These are phyloP conservation scores for Criorhina ranunculi DNA, from an alignment of 2,888 invertebrate species.

Conservation along the genomic window DNA sequence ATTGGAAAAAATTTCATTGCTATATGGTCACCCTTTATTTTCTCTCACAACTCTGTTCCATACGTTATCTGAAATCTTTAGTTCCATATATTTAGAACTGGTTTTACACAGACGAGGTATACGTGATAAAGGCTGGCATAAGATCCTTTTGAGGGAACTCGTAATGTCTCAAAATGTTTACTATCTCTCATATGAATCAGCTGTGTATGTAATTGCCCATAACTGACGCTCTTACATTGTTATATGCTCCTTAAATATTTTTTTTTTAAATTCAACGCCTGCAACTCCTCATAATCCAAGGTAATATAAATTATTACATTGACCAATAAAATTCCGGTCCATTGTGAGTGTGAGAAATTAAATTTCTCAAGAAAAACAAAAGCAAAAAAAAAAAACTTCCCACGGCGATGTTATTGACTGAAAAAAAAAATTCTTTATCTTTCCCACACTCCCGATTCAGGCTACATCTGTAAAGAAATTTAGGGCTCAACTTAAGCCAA, in stretches of 20 bases:
- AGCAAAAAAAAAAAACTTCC: constrained; percentile 2
- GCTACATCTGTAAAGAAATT: neutral
- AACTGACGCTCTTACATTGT: constrained; percentile 1
- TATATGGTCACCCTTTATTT: too few relatives aligned
- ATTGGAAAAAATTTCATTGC: too few relatives aligned
- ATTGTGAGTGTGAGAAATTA: neutral
- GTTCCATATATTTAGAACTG: too few relatives aligned
- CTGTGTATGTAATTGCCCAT: neutral
- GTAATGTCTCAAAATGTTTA: too few relatives aligned
- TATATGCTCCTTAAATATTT: neutral
- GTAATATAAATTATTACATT: constrained; percentile 15
- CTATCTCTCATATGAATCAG: neutral
- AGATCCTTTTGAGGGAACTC: too few relatives aligned
- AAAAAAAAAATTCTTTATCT: constrained; percentile 11
- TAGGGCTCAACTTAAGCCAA: constrained; percentile 39
- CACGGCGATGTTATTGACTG: constrained; percentile 20
- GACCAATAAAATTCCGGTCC: constrained; percentile 23
- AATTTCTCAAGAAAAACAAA: constrained; percentile 8
- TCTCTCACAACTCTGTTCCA: too few relatives aligned
- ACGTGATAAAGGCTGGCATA: too few relatives aligned
- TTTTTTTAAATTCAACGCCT: constrained; percentile 13
- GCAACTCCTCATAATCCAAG: constrained; percentile 30
- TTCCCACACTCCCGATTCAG: neutral
- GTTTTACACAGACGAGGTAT: too few relatives aligned
- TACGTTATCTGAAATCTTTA: too few relatives aligned